Conservation (phyloP, 2,888 invertebrate genomes). For the Drosophila mercatorum region DNA sequence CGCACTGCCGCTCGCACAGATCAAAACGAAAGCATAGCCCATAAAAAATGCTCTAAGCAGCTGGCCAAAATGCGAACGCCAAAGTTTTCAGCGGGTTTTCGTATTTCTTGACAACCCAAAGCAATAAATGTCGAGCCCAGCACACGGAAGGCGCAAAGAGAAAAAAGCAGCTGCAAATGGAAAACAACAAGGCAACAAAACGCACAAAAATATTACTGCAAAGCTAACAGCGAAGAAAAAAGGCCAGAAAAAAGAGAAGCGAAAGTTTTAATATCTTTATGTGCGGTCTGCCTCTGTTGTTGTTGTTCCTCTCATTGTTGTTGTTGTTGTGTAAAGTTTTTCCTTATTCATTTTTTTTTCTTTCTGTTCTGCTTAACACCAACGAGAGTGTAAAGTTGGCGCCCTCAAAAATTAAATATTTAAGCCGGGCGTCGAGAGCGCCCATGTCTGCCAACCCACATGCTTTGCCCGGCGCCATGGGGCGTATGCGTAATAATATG, state of each 20-base stretch:
- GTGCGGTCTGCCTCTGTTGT: constrained; percentile 53
- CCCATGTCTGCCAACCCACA: constrained; percentile 4
- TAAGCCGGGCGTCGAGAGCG: constrained; percentile 52
- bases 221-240: constrained; percentile 21
- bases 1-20: constrained; percentile 3
- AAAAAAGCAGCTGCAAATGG: constrained; percentile 72
- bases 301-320: neutral
- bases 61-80: constrained; percentile 42
- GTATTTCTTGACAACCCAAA: constrained; percentile 61
- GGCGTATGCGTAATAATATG: constrained; percentile 75
- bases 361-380: constrained; percentile 37
- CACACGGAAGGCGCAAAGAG: constrained; percentile 22
- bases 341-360: constrained; percentile 40
- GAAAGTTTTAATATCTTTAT: constrained; percentile 77
- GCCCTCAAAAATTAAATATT: constrained; percentile 69
- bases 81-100: constrained; percentile 56
- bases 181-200: constrained; percentile 39
- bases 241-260: constrained; percentile 24
- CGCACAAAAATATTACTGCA: constrained; percentile 31
- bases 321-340: constrained; percentile 29
- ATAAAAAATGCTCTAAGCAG: constrained; percentile 62
- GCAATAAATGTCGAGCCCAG: constrained; percentile 72
- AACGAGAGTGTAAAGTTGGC: constrained; percentile 66
- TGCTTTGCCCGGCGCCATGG: constrained; percentile 45
- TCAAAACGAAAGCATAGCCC: constrained; percentile 62